Conservation (phyloP, 2,113 vertebrate species). For the Mustela lutreola region DNA sequence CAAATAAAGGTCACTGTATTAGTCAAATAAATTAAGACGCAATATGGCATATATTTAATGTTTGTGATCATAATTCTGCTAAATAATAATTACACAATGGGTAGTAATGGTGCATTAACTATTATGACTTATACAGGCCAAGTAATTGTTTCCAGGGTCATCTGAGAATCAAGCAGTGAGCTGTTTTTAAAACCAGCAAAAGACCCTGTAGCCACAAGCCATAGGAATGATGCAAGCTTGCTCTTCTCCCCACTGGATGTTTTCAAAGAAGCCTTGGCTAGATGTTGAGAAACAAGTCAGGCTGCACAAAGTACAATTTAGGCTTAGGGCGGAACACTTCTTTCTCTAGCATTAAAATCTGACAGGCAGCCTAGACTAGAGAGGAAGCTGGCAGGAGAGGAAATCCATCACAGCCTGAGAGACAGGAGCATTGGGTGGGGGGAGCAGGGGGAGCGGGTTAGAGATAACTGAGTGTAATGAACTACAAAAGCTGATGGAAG, state of each 20-base stretch:
- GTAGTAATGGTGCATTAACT: neutral
- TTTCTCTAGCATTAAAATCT: neutral
- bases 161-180: neutral
- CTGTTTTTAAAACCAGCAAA: conserved; percentile 36
- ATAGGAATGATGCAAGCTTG: neutral
- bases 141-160: conserved; percentile 9
- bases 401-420: conserved; percentile 4
- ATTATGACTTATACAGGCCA: neutral
- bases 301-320: neutral
- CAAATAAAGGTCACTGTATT: neutral
- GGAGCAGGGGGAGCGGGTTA: neutral
- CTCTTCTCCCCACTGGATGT: neutral
- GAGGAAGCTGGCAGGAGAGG: neutral
- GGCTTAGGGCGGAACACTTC: neutral
- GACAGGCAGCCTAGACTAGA: neutral
- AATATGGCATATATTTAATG: neutral
- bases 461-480: conserved; percentile 49
- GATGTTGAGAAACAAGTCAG: neutral
- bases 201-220: neutral
- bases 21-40: neutral
- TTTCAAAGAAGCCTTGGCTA: neutral
- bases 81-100: conserved; percentile 6
- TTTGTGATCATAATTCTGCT: neutral
- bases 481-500: neutral
- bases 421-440: neutral